phyloP scores from a whole-genome alignment of 2,888 invertebrate genomes.

The Parapristionchus giblindavisi region DNA sequence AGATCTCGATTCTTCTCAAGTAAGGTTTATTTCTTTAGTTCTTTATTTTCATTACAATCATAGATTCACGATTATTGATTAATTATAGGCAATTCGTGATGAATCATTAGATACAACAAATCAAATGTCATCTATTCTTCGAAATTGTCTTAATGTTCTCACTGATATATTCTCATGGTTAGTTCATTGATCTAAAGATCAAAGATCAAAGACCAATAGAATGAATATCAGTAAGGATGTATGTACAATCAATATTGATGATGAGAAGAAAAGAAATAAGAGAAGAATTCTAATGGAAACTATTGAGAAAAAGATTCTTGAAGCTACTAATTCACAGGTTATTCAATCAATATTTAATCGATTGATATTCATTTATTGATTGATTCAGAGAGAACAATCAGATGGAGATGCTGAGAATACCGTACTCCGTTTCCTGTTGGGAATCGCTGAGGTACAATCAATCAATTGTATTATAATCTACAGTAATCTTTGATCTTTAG shows the following conservation, averaged over 20 bases:
- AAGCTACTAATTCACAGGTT: conserved; percentile 2
- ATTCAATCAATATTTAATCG: neutral
- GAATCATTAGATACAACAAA: neutral
- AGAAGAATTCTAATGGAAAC: conserved; percentile 29
- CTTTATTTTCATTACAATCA: neutral
- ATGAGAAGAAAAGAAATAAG: neutral
- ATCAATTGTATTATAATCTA: neutral
- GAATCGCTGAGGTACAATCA: conserved; percentile 4
- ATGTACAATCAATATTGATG: conserved; percentile 1
- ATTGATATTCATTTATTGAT: neutral
- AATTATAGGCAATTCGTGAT: conserved; percentile 1
- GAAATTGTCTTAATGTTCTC: conserved; percentile 1
- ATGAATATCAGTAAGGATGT: neutral
- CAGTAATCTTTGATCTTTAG: neutral
- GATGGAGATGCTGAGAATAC: conserved; percentile 26
- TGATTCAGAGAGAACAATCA: conserved; percentile 12
- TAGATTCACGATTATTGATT: conserved; percentile 1
- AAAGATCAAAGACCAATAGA: neutral
- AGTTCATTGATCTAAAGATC: neutral
- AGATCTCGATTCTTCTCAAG: neutral
- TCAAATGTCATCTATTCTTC: neutral
- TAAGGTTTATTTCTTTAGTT: neutral
- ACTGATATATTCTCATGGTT: conserved; percentile 17
- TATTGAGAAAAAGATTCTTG: conserved; percentile 27
- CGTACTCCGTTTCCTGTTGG: conserved; percentile 26